Conservation (phyloP, 2,888 invertebrate species). For the Oxyteleia sp. region DNA sequence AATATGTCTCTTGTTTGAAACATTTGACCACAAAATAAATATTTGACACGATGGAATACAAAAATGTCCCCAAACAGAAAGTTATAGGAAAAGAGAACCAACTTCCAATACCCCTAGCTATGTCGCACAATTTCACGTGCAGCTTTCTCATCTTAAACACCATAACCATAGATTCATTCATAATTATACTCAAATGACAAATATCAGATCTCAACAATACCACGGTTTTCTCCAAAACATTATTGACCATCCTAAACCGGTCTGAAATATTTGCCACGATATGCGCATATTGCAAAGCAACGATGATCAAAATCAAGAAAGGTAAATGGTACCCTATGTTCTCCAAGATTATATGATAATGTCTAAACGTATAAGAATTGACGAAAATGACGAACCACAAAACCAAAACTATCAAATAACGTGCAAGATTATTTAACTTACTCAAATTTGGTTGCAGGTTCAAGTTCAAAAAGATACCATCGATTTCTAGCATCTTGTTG, state of each 20-base stretch:
- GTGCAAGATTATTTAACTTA: background rate
- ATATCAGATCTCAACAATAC: background rate
- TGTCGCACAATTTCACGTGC: conserved; percentile 1
- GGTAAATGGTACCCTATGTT: conserved; percentile 8
- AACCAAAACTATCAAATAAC: background rate
- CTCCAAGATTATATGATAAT: background rate
- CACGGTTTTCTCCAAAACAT: conserved; percentile 1
- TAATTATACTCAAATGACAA: background rate
- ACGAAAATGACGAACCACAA: background rate
- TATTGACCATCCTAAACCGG: conserved; percentile 2
- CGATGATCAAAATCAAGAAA: background rate
- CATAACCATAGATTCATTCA: background rate
- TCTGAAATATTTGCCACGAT: background rate
- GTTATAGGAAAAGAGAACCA: conserved; percentile 37
- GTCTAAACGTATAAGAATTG: conserved; percentile 1
- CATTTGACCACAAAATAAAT: too few species aligned
- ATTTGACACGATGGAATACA: background rate
- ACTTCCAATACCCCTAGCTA: background rate
- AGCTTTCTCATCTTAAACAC: background rate
- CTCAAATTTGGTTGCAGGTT: background rate
- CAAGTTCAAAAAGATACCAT: conserved; percentile 6
- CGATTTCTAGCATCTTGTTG: conserved; percentile 23
- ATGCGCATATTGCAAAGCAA: conserved; percentile 22
- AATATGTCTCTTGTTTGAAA: too few species aligned
- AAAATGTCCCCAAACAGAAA: background rate